phyloP scores from a whole-genome alignment of 2,888 invertebrate species.

The Gymnocheta viridis region DNA sequence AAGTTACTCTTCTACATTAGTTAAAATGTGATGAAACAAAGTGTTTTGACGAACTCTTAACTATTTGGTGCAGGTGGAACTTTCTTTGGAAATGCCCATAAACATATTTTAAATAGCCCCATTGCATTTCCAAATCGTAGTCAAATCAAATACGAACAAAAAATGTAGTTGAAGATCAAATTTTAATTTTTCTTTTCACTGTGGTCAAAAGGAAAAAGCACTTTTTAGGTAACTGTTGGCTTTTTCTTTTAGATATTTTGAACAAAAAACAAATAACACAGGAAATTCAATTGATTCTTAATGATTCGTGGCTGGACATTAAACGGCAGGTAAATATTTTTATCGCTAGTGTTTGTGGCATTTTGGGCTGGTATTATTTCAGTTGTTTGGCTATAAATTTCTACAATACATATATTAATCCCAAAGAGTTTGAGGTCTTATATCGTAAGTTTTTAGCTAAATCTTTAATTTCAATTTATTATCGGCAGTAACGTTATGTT shows the following conservation, averaged over 20 bases:
- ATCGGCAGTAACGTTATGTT: neutral
- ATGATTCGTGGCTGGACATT: slow-evolving; percentile 53
- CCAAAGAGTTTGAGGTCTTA: slow-evolving; percentile 38
- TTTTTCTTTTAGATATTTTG: slow-evolving; percentile 29
- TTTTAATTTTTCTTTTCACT: no score
- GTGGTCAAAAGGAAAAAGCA: no score
- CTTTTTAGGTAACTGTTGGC: no score
- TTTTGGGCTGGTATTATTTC: slow-evolving; percentile 26
- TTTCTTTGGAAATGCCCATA: no score
- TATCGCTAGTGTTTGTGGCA: slow-evolving; percentile 1
- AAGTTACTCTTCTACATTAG: no score
- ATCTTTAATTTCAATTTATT: neutral
- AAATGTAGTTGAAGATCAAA: no score
- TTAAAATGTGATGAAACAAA: no score
- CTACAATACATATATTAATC: slow-evolving; percentile 30
- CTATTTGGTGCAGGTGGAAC: no score
- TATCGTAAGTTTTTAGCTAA: slow-evolving; percentile 50
- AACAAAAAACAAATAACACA: slow-evolving; percentile 41
- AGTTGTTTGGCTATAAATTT: slow-evolving; percentile 31
- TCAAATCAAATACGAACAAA: no score
- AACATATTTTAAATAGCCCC: no score
- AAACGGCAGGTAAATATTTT: slow-evolving; percentile 44
- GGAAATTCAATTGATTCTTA: slow-evolving; percentile 43
- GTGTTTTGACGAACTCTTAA: no score
- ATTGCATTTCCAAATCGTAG: no score